phyloP scores from a whole-genome alignment of 1,140 invertebrate species.

The Leptinotarsa texana region DNA sequence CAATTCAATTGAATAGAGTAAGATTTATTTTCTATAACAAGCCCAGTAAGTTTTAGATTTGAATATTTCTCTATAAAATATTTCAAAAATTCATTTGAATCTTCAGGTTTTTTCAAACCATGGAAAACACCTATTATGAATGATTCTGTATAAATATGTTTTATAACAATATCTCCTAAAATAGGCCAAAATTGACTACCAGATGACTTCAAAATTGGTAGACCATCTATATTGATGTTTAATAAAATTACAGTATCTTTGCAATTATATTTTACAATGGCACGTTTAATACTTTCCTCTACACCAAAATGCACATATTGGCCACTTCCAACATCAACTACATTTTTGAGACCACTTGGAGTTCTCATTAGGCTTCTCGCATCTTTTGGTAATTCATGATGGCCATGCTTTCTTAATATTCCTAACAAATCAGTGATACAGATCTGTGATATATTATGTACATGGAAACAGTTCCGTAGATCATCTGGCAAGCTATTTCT shows the following conservation, averaged over 20 bases:
- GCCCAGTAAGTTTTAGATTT: neutral
- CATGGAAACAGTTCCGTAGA: neutral
- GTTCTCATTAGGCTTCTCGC: constrained; percentile 6
- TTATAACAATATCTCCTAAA: constrained; percentile 18
- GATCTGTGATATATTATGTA: constrained; percentile 9
- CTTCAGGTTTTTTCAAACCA: constrained; percentile 1
- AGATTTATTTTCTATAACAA: neutral
- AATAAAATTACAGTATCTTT: neutral
- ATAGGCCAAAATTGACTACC: constrained; percentile 11
- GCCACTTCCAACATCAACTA: neutral
- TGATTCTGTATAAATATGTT: constrained; percentile 10
- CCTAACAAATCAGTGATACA: constrained; percentile 11
- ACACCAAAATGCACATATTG: constrained; percentile 18
- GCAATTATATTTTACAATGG: constrained; percentile 8
- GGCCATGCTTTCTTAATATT: neutral
- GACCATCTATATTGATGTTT: constrained; percentile 8
- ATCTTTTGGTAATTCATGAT: constrained; percentile 2
- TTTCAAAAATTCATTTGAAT: constrained; percentile 3
- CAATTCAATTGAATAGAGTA: constrained; percentile 5
- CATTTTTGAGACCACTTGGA: neutral
- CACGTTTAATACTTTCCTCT: constrained; percentile 8
- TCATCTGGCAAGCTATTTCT: neutral
- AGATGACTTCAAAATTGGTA: constrained; percentile 11
- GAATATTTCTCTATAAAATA: neutral
- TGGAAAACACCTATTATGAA: neutral